These are phyloP conservation scores for Syrrhaptes paradoxus DNA, from an alignment of 2,113 vertebrate genomes.

Conservation along the genomic window DNA sequence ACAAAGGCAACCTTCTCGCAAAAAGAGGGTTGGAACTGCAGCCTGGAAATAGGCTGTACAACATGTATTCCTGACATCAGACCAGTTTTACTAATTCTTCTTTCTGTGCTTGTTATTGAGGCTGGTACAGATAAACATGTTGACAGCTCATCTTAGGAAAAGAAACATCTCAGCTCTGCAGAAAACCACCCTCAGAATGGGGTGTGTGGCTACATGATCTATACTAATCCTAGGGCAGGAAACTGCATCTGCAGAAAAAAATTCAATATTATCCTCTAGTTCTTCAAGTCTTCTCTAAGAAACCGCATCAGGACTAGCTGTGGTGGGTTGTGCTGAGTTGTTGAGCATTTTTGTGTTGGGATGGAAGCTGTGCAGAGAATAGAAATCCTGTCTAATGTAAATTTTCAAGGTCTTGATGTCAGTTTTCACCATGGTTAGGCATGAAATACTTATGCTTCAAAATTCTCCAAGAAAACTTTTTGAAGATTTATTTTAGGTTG, in stretches of 20 bases:
- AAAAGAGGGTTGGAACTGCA: not conserved
- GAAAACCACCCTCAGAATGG: slow-evolving; percentile 14
- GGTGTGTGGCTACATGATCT: not conserved
- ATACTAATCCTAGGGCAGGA: not conserved
- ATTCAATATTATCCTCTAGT: not conserved
- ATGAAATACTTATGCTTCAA: not conserved
- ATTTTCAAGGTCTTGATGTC: not conserved
- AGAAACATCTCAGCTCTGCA: slow-evolving; percentile 2
- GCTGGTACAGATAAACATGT: slow-evolving; percentile 17
- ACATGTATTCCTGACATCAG: not conserved
- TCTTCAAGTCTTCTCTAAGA: not conserved
- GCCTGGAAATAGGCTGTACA: not conserved
- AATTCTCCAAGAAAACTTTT: not conserved
- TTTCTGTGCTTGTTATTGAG: slow-evolving; percentile 23
- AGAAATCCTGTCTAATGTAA: not conserved
- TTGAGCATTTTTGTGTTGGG: not conserved
- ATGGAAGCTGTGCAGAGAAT: not conserved
- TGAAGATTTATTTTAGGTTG: not conserved
- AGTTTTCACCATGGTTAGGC: not conserved
- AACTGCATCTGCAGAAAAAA: slow-evolving; percentile 1
- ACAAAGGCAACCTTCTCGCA: not conserved
- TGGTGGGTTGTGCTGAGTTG: not conserved
- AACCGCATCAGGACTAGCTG: not conserved
- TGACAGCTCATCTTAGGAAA: slow-evolving; percentile 17
- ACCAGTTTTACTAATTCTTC: not conserved